phyloP scores from a whole-genome alignment of 2,797 vertebrate genomes.

The Propithecus perrieri region DNA sequence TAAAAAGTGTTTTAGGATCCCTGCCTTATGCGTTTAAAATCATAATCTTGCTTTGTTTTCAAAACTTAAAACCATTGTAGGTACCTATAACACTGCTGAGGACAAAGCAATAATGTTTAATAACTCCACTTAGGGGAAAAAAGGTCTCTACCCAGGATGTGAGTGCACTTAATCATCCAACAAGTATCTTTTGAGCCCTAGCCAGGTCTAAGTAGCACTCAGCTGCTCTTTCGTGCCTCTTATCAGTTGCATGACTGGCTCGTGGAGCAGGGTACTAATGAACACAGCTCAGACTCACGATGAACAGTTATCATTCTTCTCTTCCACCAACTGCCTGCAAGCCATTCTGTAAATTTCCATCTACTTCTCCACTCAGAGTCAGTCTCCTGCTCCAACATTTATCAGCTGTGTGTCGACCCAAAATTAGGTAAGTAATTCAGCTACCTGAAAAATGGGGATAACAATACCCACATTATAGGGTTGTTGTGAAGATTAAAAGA shows the following conservation, averaged over 20 bases:
- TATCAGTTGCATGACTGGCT: background rate
- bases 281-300: background rate
- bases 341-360: background rate
- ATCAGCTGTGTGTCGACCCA: background rate
- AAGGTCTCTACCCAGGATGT: background rate
- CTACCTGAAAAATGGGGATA: background rate
- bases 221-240: background rate
- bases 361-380: background rate
- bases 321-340: background rate
- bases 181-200: background rate
- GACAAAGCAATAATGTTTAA: constrained; percentile 40
- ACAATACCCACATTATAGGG: background rate
- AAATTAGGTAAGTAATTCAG: background rate
- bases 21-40: background rate
- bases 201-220: background rate
- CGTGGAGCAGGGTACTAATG: background rate
- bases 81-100: background rate
- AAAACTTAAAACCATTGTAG: background rate
- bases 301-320: background rate
- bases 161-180: background rate
- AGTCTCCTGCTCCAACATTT: background rate
- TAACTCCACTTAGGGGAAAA: background rate
- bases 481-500: background rate
- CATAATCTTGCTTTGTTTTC: background rate
- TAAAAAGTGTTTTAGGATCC: background rate